Percentiles rank a stretch among this genome's conserved stretches.
phyloP scores from a whole-genome alignment of 2,113 vertebrate species.

The Gallinago jamesoni region DNA sequence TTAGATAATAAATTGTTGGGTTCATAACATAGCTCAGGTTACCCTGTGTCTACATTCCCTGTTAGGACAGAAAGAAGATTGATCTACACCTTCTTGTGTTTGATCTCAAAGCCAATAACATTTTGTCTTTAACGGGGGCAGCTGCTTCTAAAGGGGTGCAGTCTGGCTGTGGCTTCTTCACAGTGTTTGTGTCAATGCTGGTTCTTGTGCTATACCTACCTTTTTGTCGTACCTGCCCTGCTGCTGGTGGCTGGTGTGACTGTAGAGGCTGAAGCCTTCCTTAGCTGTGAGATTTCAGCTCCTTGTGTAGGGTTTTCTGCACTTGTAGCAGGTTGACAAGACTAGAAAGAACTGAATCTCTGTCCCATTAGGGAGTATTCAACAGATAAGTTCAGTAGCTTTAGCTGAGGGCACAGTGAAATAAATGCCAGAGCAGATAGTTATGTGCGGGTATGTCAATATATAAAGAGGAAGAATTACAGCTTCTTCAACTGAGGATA shows the following conservation, averaged over 20 bases:
- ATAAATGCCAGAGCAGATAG: neutral
- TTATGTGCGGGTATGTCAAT: neutral
- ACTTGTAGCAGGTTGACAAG: neutral
- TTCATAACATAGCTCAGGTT: neutral
- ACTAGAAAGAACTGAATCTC: neutral
- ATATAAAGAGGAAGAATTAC: neutral
- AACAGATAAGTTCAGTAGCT: neutral
- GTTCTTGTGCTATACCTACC: neutral
- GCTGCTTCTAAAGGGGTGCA: neutral
- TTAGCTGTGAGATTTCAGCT: neutral
- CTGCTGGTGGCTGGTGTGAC: neutral
- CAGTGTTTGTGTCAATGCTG: neutral
- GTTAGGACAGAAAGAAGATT: neutral
- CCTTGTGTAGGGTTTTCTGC: neutral
- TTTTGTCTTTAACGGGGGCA: neutral
- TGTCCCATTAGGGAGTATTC: neutral
- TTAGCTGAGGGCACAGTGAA: neutral
- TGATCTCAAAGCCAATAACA: neutral
- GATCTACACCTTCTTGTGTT: neutral
- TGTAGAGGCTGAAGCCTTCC: neutral
- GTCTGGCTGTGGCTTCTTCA: neutral
- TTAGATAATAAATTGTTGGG: neutral
- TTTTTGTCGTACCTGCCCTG: neutral
- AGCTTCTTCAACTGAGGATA: neutral
- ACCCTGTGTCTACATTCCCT: neutral